phyloP scores from a whole-genome alignment of 2,797 vertebrate species.

The Sebastes hubbsi region DNA sequence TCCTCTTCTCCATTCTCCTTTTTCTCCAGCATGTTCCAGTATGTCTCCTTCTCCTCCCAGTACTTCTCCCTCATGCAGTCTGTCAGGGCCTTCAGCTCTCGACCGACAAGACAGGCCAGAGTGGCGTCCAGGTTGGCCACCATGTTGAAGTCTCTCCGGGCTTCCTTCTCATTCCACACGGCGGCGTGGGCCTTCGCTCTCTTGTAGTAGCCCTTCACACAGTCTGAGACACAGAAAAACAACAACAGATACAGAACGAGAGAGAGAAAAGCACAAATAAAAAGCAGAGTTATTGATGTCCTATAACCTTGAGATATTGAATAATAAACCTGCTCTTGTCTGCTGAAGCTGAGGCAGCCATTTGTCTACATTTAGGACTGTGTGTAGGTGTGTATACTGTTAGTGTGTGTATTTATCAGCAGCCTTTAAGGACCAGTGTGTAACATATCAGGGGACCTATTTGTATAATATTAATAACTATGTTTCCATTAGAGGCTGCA shows the following conservation, averaged over 20 bases:
- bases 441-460: no score
- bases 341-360: not conserved
- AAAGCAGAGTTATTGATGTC: conserved; percentile 14
- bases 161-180: conserved; percentile 92
- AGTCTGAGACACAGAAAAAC: conserved; percentile 81
- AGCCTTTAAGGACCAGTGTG: not conserved
- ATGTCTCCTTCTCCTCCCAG: conserved; percentile 86
- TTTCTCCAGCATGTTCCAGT: conserved; percentile 83
- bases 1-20: conserved; percentile 50
- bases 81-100: conserved; percentile 85
- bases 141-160: conserved; percentile 90
- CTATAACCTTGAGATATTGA: conserved; percentile 1
- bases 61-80: conserved; percentile 87
- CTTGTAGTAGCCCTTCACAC: conserved; percentile 96
- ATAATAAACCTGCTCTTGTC: conserved; percentile 20
- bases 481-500: no score
- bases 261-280: not conserved
- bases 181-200: conserved; percentile 93
- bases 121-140: conserved; percentile 89
- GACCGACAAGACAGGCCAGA: conserved; percentile 81
- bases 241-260: not conserved
- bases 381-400: not conserved
- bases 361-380: conserved; percentile 22
- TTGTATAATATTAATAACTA: no score
- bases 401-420: not conserved